Evolutionary conservation across 2,888 invertebrate species (phyloP).

Genomic region (Agrenia bidenticulata): DNA sequence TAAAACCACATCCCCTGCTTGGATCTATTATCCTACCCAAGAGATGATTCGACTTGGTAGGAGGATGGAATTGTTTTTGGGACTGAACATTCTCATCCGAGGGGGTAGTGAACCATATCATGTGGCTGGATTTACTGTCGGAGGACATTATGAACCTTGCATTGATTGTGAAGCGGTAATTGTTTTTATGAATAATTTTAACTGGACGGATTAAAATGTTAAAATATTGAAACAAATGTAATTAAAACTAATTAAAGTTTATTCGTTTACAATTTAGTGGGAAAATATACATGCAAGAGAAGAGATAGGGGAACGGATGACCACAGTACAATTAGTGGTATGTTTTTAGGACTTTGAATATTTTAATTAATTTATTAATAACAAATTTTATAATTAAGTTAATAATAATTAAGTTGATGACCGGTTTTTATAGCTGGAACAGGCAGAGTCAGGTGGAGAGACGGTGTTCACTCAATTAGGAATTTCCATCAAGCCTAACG

Average conservation of each 20-base stretch:
- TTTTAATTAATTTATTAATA: too few species aligned
- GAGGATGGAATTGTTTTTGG: conserved; percentile 16
- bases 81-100: not conserved
- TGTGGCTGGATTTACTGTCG: conserved; percentile 25
- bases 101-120: conserved; percentile 9
- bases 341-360: too few species aligned
- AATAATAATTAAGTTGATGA: too few species aligned
- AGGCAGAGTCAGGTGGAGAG: conserved; percentile 25
- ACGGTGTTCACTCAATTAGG: conserved; percentile 27
- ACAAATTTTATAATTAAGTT: too few species aligned
- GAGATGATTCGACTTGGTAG: not conserved
- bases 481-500: conserved; percentile 2
- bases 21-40: conserved; percentile 6
- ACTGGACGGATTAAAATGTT: not conserved
- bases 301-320: conserved; percentile 4
- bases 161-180: conserved; percentile 23
- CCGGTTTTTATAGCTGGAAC: too few species aligned
- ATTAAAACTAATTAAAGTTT: not conserved
- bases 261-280: not conserved
- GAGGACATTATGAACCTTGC: conserved; percentile 34
- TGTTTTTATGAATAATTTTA: not conserved
- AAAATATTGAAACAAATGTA: not conserved
- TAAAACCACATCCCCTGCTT: conserved; percentile 14
- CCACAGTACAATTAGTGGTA: conserved; percentile 6
- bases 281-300: not conserved